phyloP scores from a whole-genome alignment of 2,888 invertebrate genomes.

The Idaea biselata region DNA sequence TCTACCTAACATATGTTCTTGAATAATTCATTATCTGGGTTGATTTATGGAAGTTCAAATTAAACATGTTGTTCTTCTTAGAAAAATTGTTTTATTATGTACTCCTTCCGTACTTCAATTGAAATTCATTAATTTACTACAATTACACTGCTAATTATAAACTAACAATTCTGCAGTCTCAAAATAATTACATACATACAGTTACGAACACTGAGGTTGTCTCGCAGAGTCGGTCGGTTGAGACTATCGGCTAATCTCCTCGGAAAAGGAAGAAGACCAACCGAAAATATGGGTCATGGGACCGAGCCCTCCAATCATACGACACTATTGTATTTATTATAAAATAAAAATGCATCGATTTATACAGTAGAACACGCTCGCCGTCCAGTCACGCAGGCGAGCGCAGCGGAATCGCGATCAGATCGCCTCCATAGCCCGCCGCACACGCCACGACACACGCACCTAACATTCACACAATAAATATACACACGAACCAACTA shows the following conservation, averaged over 20 bases:
- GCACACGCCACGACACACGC: slow-evolving; percentile 42
- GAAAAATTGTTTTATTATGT: slow-evolving; percentile 73
- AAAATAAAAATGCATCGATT: slow-evolving; percentile 73
- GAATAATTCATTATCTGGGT: background rate
- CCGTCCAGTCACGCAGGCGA: slow-evolving; percentile 27
- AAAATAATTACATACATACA: slow-evolving; percentile 74
- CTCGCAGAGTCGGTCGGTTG: slow-evolving; percentile 50
- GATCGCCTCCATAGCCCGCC: slow-evolving; percentile 45
- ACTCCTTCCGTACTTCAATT: slow-evolving; percentile 70
- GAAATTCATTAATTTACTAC: slow-evolving; percentile 69
- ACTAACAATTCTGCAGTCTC: slow-evolving; percentile 79
- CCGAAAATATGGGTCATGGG: slow-evolving; percentile 45
- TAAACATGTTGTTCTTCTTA: slow-evolving; percentile 53
- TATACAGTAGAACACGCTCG: slow-evolving; percentile 48
- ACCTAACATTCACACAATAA: slow-evolving; percentile 55
- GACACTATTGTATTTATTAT: slow-evolving; percentile 54
- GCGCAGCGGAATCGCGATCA: slow-evolving; percentile 46
- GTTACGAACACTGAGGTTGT: slow-evolving; percentile 68
- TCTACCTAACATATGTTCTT: background rate
- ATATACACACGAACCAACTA: slow-evolving; percentile 65
- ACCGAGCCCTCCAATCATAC: slow-evolving; percentile 40
- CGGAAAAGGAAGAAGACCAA: slow-evolving; percentile 41
- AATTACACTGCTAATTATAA: slow-evolving; percentile 74
- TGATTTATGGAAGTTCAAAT: slow-evolving; percentile 25
- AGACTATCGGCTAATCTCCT: slow-evolving; percentile 49